These are phyloP conservation scores for Onychomys leucogaster DNA, from an alignment of 2,797 vertebrate genomes.

Conservation along the genomic window DNA sequence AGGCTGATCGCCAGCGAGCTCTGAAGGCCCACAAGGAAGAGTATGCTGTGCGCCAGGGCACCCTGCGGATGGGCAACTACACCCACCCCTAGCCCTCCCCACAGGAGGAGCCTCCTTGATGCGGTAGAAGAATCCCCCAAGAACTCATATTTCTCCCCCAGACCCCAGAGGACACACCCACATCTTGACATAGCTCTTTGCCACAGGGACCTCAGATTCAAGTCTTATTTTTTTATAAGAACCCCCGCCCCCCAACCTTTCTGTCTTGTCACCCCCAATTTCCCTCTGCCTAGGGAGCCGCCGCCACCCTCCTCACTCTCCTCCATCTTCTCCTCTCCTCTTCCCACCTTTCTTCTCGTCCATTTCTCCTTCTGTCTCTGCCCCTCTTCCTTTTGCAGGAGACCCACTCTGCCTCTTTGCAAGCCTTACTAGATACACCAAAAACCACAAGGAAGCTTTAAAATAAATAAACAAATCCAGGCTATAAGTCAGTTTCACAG, in stretches of 20 bases:
- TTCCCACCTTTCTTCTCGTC: too few relatives aligned
- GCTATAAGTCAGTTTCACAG: not conserved
- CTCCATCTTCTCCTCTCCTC: too few relatives aligned
- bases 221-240: slow-evolving; percentile 23
- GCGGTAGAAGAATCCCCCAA: not conserved
- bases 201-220: not conserved
- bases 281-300: not conserved
- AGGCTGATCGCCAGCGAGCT: slow-evolving; percentile 82
- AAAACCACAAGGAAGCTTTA: not conserved
- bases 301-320: not conserved
- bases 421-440: not conserved
- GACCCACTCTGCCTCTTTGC: not conserved
- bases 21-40: slow-evolving; percentile 86
- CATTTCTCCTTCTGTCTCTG: too few relatives aligned
- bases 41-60: slow-evolving; percentile 77
- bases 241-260: not conserved
- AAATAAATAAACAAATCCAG: not conserved
- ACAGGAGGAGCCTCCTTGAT: not conserved
- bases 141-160: not conserved
- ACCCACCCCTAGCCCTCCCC: slow-evolving; percentile 71
- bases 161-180: not conserved
- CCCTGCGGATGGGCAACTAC: slow-evolving; percentile 84
- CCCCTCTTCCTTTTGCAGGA: too few relatives aligned
- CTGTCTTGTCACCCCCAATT: too few relatives aligned
- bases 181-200: not conserved